Evolutionary conservation across 2,797 vertebrate genomes (phyloP), one percentile per base, ranked within the genome.

Genomic region (Acanthiza pusilla): DNA sequence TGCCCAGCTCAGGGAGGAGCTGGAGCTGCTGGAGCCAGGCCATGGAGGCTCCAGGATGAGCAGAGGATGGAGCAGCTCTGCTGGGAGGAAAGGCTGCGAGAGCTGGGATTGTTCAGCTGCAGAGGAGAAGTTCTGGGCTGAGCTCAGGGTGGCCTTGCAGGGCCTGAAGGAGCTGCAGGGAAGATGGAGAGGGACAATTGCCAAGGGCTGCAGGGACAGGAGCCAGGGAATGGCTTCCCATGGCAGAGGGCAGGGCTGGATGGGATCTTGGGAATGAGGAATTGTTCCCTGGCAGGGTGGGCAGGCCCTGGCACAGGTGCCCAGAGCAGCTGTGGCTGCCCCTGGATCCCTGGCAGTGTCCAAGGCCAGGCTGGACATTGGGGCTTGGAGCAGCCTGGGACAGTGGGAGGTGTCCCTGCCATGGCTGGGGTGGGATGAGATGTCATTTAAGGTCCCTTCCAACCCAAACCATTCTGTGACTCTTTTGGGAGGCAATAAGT

Each of bases 351-450:
- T 70, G 36, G 36, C 3, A 42, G 66, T 51, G 48, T 1, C 48
- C 66, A 13, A 51, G 67, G 38, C 38, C 67, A 71, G 17, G 51
- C 18, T 70, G 67, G 48, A 68, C n/a, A 8, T 16, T 42, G 23
- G 36, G 25, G 11, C 63, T 7, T 7, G 40, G 32, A 53, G 13
- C 42, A 26, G 7, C 75, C 50, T 78, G 51, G 40, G 42, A 26
- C 1, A 16, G 22, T 38, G 27, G 36, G 38, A 38, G 38, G 38
- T 38, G 38, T 38, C 38, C 38, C 38, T 38, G 38, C 38, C 38
- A 38, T 38, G 38, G 38, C 38, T 11, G 38, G 54, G 7, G 23
- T 40, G 36, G 23, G 0, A 27, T 1, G 3, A 30, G 20, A 4
- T 34, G 30, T 7, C 5, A 2, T 70, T 36, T 20, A 2, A 3